A percentile compares a stretch with the other conserved stretches of the same genome.
Evolutionary conservation across 2,113 vertebrate genomes (phyloP).

Genomic region (Dromaius novaehollandiae): DNA sequence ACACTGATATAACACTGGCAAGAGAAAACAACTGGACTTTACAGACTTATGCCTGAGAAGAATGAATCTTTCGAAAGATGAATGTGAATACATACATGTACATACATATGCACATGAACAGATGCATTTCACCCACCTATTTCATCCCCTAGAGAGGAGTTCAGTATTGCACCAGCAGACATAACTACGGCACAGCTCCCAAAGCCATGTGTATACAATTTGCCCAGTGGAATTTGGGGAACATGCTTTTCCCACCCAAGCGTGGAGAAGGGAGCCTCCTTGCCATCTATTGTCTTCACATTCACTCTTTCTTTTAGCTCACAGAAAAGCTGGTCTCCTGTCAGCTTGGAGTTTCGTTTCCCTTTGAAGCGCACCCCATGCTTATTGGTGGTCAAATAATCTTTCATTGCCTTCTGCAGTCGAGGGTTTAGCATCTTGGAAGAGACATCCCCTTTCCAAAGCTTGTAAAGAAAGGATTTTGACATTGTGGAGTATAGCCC

Average conservation of each 20-base stretch:
- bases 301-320: constrained; percentile 82
- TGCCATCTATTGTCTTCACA: constrained; percentile 89
- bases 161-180: constrained; percentile 95
- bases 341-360: constrained; percentile 65
- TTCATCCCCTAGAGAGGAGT: constrained; percentile 91
- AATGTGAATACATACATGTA: background rate
- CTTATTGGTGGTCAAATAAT: constrained; percentile 91
- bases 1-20: background rate
- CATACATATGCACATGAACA: background rate
- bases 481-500: constrained; percentile 86
- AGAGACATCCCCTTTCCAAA: constrained; percentile 90
- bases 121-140: constrained; percentile 84
- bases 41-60: background rate
- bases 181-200: constrained; percentile 93
- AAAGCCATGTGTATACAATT: constrained; percentile 78
- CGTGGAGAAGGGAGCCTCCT: constrained; percentile 88
- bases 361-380: constrained; percentile 88
- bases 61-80: background rate
- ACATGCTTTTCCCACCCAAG: constrained; percentile 90
- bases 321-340: constrained; percentile 85
- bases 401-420: constrained; percentile 90
- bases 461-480: constrained; percentile 83
- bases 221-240: constrained; percentile 79
- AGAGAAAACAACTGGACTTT: background rate
- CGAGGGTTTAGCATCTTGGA: constrained; percentile 89